Evolutionary conservation across 2,797 vertebrate species (phyloP), one percentile per base, ranked within the genome.

Genomic region (Choloepus didactylus): DNA sequence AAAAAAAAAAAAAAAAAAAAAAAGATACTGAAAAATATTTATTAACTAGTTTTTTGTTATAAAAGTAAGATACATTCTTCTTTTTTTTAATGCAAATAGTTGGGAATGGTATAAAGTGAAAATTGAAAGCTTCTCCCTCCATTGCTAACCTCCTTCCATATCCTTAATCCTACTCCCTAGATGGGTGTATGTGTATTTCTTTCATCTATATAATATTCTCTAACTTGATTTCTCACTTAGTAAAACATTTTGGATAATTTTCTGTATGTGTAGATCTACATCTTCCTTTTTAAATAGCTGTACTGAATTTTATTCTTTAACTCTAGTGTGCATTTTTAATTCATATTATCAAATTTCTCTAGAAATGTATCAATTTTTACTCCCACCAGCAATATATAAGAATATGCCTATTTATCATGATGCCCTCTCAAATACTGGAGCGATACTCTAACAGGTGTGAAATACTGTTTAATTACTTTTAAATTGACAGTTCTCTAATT

Each of bases 221-320:
- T 5, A 41, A 27, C 75, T 44, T 44, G 11, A 41, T 23, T 69
- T 76, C 46, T 15, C n/a, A 41, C 44, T n/a, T 41, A 31, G 6
- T 62, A n/a, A 69, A 51, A 51, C 35, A 23, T 29, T 49, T 46
- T 35, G 49, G 62, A 44, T 12, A 21, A 18, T 49, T 70, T 51
- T 41, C 9, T 2, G 6, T 11, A 1, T 1, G 21, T 19, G 9
- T 1, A 51, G 44, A 9, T 23, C 8, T 46, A 31, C n/a, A 8
- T 21, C n/a, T 11, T n/a, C 56, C 18, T 41, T 49, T 59, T 23
- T 16, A 16, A 46, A 7, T 15, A 5, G 10, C 27, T 5, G 54
- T 6, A 4, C 23, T n/a, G n/a, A 18, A 15, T 66, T 59, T 44
- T 27, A 41, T n/a, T 54, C 75, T 7, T 1, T 18, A 31, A 25